Evolutionary conservation across 53 echinoderm and acorn worm species (phyloP).

Genomic region (Apostichopus leukothele): DNA sequence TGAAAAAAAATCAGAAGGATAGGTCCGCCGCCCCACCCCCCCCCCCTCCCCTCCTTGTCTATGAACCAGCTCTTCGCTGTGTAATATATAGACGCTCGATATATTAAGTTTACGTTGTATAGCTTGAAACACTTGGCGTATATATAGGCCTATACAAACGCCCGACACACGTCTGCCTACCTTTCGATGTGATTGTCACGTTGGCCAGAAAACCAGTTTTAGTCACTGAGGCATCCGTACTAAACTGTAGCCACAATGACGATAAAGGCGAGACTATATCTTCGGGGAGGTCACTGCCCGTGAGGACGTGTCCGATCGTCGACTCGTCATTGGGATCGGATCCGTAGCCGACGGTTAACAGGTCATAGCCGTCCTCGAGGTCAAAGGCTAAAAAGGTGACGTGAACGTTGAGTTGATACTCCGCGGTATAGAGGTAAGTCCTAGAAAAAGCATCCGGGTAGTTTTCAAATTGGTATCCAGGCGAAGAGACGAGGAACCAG

Average conservation of each 20-base stretch:
- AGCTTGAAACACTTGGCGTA: no score
- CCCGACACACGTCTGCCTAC: background rate
- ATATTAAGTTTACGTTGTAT: no score
- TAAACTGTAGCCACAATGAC: slow-evolving; percentile 9
- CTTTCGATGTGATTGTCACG: slow-evolving; percentile 14
- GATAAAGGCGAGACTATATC: background rate
- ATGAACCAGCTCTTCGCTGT: no score
- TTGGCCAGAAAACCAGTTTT: slow-evolving; percentile 8
- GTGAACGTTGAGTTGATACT: background rate
- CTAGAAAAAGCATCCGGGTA: background rate
- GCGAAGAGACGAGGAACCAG: background rate
- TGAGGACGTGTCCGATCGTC: background rate
- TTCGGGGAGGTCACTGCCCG: background rate
- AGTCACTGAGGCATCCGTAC: slow-evolving; percentile 13
- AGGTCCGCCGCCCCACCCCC: no score
- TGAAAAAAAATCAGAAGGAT: no score
- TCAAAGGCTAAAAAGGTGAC: slow-evolving; percentile 1
- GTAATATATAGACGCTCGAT: no score
- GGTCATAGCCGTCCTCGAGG: slow-evolving; percentile 33
- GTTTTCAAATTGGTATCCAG: background rate
- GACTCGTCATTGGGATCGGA: slow-evolving; percentile 1
- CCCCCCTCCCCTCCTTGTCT: no score
- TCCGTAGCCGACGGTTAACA: slow-evolving; percentile 27
- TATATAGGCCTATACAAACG: no score
- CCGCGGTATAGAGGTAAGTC: background rate